Conservation (phyloP, 2,113 vertebrate genomes). For the Plotosus lineatus region DNA sequence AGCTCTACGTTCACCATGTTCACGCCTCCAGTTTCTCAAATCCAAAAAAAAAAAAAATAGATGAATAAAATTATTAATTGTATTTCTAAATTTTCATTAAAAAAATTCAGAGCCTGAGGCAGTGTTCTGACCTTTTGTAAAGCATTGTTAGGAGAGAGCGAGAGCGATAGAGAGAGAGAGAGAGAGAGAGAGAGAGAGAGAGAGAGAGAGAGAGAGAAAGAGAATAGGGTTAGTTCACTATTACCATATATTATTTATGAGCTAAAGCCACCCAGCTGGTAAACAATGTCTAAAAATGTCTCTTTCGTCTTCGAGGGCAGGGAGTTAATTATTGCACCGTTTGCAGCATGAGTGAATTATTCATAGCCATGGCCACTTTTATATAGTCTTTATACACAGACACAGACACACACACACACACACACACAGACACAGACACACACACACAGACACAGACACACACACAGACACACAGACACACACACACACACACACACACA, state of each 20-base stretch:
- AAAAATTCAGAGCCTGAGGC: not conserved
- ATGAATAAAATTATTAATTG: not conserved
- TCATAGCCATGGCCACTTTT: slow-evolving; percentile 58
- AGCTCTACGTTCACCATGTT: too few species aligned
- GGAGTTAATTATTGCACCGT: slow-evolving; percentile 65
- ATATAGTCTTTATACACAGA: not conserved
- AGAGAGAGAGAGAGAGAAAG: not conserved
- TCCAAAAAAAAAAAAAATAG: not conserved
- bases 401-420: not conserved
- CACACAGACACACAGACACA: too few species aligned
- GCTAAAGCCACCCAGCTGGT: slow-evolving; percentile 38
- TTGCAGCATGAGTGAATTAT: slow-evolving; percentile 63
- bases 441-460: too few species aligned
- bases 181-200: not conserved
- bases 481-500: too few species aligned
- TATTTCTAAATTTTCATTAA: not conserved
- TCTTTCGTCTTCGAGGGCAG: slow-evolving; percentile 65
- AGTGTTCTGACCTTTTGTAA: slow-evolving; percentile 18
- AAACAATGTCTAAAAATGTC: slow-evolving; percentile 56
- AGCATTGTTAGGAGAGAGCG: not conserved
- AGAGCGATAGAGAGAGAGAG: not conserved
- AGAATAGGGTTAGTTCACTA: slow-evolving; percentile 26
- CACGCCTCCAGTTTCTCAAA: too few species aligned
- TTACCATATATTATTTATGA: slow-evolving; percentile 63
- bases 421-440: too few species aligned